A percentile compares a stretch with the other conserved stretches of the same genome.
Evolutionary conservation across 2,113 vertebrate genomes (phyloP).

Genomic region (Bungarus multicinctus): DNA sequence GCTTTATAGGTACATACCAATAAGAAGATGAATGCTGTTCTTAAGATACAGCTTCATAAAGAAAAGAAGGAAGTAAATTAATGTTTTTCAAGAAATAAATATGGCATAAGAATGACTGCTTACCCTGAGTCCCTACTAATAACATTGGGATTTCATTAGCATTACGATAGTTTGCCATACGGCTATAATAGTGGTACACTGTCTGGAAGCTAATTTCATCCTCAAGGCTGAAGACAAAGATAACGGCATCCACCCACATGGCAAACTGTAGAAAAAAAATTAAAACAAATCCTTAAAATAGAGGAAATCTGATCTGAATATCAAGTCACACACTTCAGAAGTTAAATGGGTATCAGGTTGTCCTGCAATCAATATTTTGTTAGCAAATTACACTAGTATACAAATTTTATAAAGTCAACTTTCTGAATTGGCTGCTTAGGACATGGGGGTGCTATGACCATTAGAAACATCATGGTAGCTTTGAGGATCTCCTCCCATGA

Average conservation of each 20-base stretch:
- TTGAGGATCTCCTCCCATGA: not conserved
- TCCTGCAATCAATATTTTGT: not conserved
- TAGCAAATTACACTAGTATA: not conserved
- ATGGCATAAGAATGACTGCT: constrained; percentile 24
- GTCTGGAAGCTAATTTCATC: constrained; percentile 98
- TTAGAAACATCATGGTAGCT: not conserved
- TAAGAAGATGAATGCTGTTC: not conserved
- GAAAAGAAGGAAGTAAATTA: not conserved
- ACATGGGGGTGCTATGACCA: not conserved
- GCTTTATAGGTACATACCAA: not conserved
- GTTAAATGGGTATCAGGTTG: not conserved
- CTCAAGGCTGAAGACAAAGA: constrained; percentile 98
- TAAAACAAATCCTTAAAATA: accelerated
- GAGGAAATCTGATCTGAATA: not conserved
- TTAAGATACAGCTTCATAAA: not conserved
- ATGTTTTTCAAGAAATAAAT: not conserved
- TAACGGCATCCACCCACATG: constrained; percentile 95
- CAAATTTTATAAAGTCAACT: not conserved
- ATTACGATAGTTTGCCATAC: constrained; percentile 90
- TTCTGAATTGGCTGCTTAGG: not conserved
- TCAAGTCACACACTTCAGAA: not conserved
- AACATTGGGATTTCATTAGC: constrained; percentile 89
- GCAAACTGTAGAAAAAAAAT: constrained; percentile 78
- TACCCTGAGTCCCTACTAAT: constrained; percentile 96
- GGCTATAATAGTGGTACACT: constrained; percentile 96